Base-by-base conservation (phyloP, 2,888 invertebrate genomes). In the Eilema caniola region DNA sequence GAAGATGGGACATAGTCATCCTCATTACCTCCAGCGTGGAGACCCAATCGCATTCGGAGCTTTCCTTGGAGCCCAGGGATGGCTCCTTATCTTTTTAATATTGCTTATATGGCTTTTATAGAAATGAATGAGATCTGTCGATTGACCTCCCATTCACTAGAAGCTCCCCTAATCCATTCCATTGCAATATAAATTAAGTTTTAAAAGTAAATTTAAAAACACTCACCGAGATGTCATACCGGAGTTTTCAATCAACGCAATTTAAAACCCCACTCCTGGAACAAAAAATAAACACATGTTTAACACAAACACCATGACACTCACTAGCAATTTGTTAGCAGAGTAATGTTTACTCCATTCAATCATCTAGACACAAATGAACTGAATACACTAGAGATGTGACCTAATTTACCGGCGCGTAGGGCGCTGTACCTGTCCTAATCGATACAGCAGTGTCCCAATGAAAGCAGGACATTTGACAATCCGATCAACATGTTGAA, bases 141-240 rank as follows among this genome's bases (percentile, higher is more conserved):
- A 28, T 28, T 28, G 28, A 5, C 28, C 28, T 2, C 28, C 28
- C 28, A 28, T 5, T 28, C 3, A 2, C 5, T 28, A n/a, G n/a
- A n/a, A n/a, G n/a, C 28, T 28, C 28, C 5, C 5, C 28, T 28
- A 28, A 3, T 33, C 8, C 33, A 33, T 33, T 33, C 33, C 33
- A 8, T 33, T 10, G 33, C 33, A 33, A 33, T 33, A 10, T 33
- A 33, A 33, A 33, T 33, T 33, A 10, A 7, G 1, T 8, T 8
- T 33, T 33, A 7, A n/a, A n/a, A n/a, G n/a, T n/a, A n/a, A n/a
- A n/a, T n/a, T n/a, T n/a, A 33, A 33, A 5, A n/a, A 14, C 25
- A 87, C 92, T 91, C 79, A 93, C 93, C 93, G 87, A 53, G 93
- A 92, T 75, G 93, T 93, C 93, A 93, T 93, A 72, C 66, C 83